These are phyloP conservation scores for Mycteria americana DNA, from an alignment of 2,797 vertebrate genomes.

Conservation along the genomic window DNA sequence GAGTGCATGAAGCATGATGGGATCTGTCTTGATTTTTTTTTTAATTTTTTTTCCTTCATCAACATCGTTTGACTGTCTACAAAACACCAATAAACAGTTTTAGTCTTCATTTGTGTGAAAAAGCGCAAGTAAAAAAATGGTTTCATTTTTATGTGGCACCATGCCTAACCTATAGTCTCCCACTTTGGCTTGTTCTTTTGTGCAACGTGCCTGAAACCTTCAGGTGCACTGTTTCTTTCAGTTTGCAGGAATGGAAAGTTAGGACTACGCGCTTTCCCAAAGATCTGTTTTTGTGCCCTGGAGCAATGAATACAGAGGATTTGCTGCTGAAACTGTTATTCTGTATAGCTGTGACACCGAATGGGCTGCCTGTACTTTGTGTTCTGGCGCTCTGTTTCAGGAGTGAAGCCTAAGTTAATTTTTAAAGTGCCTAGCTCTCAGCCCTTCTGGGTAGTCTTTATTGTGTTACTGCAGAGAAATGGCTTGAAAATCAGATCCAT, in stretches of 20 bases:
- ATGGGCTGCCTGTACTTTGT: neutral
- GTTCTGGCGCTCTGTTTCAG: neutral
- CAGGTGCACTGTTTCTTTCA: neutral
- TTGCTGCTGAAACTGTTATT: neutral
- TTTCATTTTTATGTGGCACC: neutral
- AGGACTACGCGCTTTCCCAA: neutral
- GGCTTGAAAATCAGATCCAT: neutral
- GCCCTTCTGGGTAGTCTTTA: neutral
- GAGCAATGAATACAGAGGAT: neutral
- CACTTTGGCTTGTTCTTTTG: neutral
- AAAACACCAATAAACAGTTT: neutral
- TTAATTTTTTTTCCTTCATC: neutral
- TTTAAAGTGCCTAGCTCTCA: neutral
- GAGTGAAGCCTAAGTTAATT: neutral
- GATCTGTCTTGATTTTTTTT: neutral
- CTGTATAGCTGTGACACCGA: neutral
- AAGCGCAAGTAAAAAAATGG: rapidly evolving
- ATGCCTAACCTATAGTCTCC: neutral
- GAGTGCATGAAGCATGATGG: neutral
- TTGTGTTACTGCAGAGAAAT: neutral
- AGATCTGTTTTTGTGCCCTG: neutral
- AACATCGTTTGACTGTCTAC: neutral
- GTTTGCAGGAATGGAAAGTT: neutral
- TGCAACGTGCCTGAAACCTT: neutral
- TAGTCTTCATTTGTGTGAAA: neutral